Percentiles rank a stretch among this genome's conserved stretches.
phyloP scores from a whole-genome alignment of 1,140 invertebrate species.

The Sinonovacula constricta region DNA sequence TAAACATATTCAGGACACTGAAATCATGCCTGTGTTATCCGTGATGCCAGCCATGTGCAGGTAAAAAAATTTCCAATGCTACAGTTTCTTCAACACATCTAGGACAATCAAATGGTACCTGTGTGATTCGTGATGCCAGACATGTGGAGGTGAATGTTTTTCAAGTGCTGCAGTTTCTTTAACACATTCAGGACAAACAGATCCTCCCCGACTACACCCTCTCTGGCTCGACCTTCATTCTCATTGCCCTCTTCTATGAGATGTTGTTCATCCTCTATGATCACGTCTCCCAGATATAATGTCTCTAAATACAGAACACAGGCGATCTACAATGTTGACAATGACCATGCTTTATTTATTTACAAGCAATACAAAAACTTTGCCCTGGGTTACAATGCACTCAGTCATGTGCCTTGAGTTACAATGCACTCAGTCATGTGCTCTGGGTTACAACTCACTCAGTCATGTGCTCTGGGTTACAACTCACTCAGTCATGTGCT shows the following conservation, averaged over 20 bases:
- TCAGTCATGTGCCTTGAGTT: too few species aligned
- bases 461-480: too few species aligned
- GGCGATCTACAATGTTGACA: too few species aligned
- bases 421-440: too few species aligned
- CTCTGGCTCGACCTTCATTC: neutral
- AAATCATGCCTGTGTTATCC: conserved; percentile 32
- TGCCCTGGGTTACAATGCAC: too few species aligned
- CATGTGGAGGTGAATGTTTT: conserved; percentile 22
- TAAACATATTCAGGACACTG: too few species aligned
- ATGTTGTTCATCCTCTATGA: conserved; percentile 13
- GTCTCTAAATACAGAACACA: too few species aligned
- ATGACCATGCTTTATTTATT: too few species aligned
- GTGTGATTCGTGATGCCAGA: conserved; percentile 33
- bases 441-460: too few species aligned
- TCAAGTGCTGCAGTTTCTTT: conserved; percentile 16
- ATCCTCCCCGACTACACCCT: conserved; percentile 7
- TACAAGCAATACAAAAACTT: too few species aligned
- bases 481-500: too few species aligned
- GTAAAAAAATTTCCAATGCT: conserved; percentile 3
- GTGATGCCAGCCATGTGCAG: conserved; percentile 35
- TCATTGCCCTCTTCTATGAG: neutral
- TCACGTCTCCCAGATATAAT: conserved; percentile 37
- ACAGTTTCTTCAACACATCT: conserved; percentile 25
- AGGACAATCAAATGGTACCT: conserved; percentile 35
- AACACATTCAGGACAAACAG: conserved; percentile 42